A percentile compares a stretch with the other conserved stretches of the same genome.
Evolutionary conservation across 2,113 vertebrate genomes (phyloP).

Genomic region (Protomyctophum bolini): DNA sequence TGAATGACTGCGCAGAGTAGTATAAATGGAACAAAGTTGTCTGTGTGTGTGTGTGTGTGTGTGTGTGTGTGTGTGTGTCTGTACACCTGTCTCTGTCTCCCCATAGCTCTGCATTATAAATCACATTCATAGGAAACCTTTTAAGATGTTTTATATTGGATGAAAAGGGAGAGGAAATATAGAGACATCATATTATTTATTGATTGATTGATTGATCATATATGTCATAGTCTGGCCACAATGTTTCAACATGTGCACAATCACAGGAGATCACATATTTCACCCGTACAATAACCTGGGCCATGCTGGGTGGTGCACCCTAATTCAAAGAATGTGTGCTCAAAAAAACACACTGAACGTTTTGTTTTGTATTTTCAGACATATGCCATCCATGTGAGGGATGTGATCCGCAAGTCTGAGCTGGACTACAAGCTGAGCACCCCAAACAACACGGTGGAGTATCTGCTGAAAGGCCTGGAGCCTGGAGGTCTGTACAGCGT

Average conservation of each 20-base stretch:
- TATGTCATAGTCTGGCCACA: too few relatives aligned
- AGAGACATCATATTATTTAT: too few relatives aligned
- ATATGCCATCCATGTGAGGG: constrained; percentile 87
- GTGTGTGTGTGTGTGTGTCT: not conserved
- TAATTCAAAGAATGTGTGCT: not conserved
- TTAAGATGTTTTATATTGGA: too few relatives aligned
- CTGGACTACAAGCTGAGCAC: constrained; percentile 89
- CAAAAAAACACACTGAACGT: not conserved
- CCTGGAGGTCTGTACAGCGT: constrained; percentile 91
- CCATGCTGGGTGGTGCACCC: too few relatives aligned
- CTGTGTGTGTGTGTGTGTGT: not conserved
- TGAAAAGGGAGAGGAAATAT: too few relatives aligned
- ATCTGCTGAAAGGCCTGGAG: constrained; percentile 85
- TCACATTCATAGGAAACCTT: too few relatives aligned
- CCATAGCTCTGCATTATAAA: too few relatives aligned
- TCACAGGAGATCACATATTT: too few relatives aligned
- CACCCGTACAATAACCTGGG: too few relatives aligned
- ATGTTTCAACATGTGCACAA: too few relatives aligned
- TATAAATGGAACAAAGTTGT: not conserved
- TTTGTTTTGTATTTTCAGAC: constrained; percentile 71
- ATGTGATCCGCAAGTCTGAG: constrained; percentile 88
- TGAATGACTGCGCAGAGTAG: not conserved
- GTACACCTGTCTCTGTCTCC: too few relatives aligned
- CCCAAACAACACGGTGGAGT: constrained; percentile 92
- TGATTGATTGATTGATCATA: too few relatives aligned